Percentiles rank a stretch among this genome's conserved stretches.
Evolutionary conservation across 2,113 vertebrate species (phyloP).

Genomic region (Halcyon senegalensis): DNA sequence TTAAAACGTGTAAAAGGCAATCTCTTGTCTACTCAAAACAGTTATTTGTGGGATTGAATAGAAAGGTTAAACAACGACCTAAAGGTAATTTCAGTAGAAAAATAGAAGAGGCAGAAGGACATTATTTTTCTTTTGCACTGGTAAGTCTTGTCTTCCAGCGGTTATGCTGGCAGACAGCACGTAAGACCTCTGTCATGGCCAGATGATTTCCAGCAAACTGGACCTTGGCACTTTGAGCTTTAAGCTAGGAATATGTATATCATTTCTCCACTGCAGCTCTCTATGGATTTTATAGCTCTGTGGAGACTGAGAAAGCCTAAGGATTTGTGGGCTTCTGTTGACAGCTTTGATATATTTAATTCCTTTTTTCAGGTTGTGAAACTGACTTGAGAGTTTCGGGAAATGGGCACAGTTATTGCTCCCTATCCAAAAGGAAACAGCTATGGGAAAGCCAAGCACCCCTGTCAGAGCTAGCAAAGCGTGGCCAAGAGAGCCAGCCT

Average conservation of each 20-base stretch:
- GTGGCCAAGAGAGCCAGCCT: background rate
- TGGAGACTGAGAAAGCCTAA: background rate
- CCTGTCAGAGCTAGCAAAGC: background rate
- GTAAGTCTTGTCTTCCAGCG: background rate
- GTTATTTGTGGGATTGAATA: background rate
- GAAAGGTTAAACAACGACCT: background rate
- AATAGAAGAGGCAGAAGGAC: background rate
- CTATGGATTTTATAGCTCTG: background rate
- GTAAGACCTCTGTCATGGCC: background rate
- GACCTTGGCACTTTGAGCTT: background rate
- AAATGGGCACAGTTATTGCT: background rate
- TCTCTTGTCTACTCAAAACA: background rate
- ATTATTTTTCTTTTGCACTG: background rate
- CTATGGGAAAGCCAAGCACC: background rate
- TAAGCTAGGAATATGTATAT: background rate
- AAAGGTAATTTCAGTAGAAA: background rate
- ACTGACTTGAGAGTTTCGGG: background rate
- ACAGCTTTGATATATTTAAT: background rate
- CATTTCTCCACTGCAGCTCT: background rate
- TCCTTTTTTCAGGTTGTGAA: background rate
- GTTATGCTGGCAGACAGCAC: background rate
- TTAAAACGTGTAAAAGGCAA: background rate
- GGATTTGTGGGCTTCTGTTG: background rate
- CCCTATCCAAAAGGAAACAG: background rate
- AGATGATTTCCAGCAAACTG: background rate